These are phyloP conservation scores for Mongoloraphidia duomilia DNA, from an alignment of 2,888 invertebrate species.

Conservation along the genomic window DNA sequence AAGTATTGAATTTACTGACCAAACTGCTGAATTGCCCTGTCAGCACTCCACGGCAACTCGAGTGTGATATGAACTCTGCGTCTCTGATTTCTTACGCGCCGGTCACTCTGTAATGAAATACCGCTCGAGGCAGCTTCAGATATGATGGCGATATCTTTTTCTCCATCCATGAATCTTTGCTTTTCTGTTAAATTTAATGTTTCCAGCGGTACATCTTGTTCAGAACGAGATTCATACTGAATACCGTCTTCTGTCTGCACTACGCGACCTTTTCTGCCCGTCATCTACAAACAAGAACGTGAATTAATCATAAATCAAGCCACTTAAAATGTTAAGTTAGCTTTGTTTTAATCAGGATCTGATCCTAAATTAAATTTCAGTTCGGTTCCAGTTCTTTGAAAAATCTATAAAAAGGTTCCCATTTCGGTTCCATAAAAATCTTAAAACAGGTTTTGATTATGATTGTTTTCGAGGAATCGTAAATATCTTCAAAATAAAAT, in stretches of 20 bases:
- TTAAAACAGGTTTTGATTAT: too few species aligned
- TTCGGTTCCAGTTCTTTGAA: not conserved
- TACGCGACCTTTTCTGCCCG: slow-evolving; percentile 75
- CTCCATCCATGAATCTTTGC: slow-evolving; percentile 91
- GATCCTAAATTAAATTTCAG: too few species aligned
- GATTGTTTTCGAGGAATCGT: too few species aligned
- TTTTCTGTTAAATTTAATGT: slow-evolving; percentile 90
- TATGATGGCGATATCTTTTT: slow-evolving; percentile 96
- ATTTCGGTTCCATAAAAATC: not conserved
- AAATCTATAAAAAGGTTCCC: too few species aligned
- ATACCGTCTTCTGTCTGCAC: slow-evolving; percentile 91
- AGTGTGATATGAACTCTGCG: slow-evolving; percentile 95
- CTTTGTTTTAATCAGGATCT: too few species aligned
- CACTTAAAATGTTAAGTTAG: too few species aligned
- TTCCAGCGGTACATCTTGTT: slow-evolving; percentile 90
- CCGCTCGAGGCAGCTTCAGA: slow-evolving; percentile 98
- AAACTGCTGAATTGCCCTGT: slow-evolving; percentile 97
- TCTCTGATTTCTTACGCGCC: slow-evolving; percentile 83
- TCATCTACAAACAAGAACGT: slow-evolving; percentile 52
- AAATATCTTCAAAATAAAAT: too few species aligned
- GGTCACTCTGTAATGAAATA: slow-evolving; percentile 91
- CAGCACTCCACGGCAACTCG: slow-evolving; percentile 98
- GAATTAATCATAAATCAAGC: not conserved
- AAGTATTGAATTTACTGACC: slow-evolving; percentile 33
- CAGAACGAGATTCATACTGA: slow-evolving; percentile 87